Conservation (phyloP, 2,888 invertebrate species). For the Punctoribates punctum region DNA sequence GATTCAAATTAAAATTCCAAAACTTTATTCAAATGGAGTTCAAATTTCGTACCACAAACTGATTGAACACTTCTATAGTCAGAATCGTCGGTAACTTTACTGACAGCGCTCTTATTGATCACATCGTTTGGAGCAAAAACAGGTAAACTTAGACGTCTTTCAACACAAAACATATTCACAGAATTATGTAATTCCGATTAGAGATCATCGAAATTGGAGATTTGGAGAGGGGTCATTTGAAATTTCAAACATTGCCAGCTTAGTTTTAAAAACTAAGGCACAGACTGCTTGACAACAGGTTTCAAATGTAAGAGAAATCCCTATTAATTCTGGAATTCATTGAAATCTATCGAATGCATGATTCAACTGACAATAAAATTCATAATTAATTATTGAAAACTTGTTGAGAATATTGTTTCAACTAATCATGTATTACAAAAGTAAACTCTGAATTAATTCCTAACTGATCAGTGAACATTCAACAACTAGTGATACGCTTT, state of each 20-base stretch:
- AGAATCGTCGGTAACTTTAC: neutral
- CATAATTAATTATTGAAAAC: neutral
- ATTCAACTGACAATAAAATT: neutral
- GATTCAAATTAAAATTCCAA: neutral
- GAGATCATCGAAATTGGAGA: neutral
- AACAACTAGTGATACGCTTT: neutral
- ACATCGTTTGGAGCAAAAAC: neutral
- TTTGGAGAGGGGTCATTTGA: neutral
- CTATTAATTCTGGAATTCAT: neutral
- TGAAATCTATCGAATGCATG: neutral
- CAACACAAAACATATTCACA: too few species aligned
- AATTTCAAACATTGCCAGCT: too few species aligned
- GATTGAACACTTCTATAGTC: neutral
- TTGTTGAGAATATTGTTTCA: neutral
- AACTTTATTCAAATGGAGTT: too few species aligned
- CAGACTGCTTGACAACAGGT: too few species aligned
- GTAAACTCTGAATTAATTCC: neutral
- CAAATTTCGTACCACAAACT: conserved; percentile 4
- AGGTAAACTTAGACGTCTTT: conserved; percentile 23
- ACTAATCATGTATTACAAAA: neutral
- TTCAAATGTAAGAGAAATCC: too few species aligned
- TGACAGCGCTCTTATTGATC: neutral
- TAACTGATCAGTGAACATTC: neutral
- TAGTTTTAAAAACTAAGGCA: too few species aligned
- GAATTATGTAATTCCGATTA: neutral